phyloP scores from a whole-genome alignment of 2,797 vertebrate species.

The Pangasius sanitwongsei region DNA sequence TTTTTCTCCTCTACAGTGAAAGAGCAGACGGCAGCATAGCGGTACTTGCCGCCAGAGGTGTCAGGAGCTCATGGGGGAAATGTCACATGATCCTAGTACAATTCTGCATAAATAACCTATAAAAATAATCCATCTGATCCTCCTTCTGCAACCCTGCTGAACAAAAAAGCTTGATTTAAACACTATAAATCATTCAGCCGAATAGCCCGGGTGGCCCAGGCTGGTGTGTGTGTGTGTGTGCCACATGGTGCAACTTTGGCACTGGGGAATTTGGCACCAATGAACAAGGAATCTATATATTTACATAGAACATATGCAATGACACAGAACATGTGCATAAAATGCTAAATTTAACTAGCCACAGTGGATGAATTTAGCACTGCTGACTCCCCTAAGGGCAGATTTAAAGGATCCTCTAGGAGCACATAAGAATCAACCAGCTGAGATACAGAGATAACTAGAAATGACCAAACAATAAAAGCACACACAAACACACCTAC shows the following conservation, averaged over 20 bases:
- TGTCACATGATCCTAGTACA: conserved; percentile 53
- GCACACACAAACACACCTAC: conserved; percentile 20
- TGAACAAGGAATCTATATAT: no score
- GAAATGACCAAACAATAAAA: conserved; percentile 7
- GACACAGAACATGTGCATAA: conserved; percentile 15
- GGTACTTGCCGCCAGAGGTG: conserved; percentile 45
- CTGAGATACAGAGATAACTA: conserved; percentile 23
- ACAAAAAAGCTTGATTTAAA: conserved; percentile 46
- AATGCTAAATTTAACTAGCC: conserved; percentile 20
- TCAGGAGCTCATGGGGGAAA: conserved; percentile 46
- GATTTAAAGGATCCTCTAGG: conserved; percentile 13
- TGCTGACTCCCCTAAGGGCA: neutral
- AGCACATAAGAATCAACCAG: conserved; percentile 13
- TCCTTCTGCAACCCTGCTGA: conserved; percentile 33
- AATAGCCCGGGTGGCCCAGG: conserved; percentile 10
- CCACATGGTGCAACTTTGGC: conserved; percentile 16
- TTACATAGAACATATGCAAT: conserved; percentile 17
- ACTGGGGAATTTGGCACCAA: conserved; percentile 2
- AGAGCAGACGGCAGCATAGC: conserved; percentile 9
- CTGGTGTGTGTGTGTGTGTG: neutral
- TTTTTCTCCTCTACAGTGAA: conserved; percentile 9
- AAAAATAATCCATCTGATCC: conserved; percentile 44
- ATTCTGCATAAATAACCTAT: conserved; percentile 55
- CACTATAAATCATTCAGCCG: conserved; percentile 32
- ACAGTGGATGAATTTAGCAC: conserved; percentile 6